These are phyloP conservation scores for Synergus japonicus DNA, from an alignment of 2,888 invertebrate species.

Conservation along the genomic window DNA sequence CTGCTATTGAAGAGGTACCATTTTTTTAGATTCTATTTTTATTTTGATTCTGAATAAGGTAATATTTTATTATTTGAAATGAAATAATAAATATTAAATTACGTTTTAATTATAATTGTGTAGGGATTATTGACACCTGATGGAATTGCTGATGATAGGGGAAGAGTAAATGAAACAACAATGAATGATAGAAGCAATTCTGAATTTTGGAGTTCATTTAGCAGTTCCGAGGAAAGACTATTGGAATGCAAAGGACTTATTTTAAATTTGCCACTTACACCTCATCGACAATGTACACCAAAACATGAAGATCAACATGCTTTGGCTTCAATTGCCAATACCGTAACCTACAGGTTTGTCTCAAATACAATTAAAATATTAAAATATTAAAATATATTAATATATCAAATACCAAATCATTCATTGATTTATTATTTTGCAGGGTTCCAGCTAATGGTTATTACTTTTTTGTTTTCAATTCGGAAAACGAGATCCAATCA, in stretches of 20 bases:
- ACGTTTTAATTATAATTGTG: not conserved
- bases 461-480: conserved; percentile 90
- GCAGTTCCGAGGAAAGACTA: conserved; percentile 88
- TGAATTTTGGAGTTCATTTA: conserved; percentile 90
- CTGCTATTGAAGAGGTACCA: conserved; percentile 83
- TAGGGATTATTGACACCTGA: conserved; percentile 79
- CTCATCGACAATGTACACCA: conserved; percentile 81
- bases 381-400: no score
- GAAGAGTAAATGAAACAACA: conserved; percentile 83
- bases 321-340: conserved; percentile 81
- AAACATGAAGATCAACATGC: conserved; percentile 76
- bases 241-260: conserved; percentile 86
- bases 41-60: not conserved
- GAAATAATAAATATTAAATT: not conserved
- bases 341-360: conserved; percentile 83
- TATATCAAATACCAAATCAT: not conserved
- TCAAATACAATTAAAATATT: no score
- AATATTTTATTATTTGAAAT: no score
- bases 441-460: conserved; percentile 87
- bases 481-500: conserved; percentile 87
- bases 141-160: conserved; percentile 83
- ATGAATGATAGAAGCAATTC: conserved; percentile 86
- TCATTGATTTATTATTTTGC: not conserved
- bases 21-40: not conserved
- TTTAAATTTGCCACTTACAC: conserved; percentile 84